phyloP scores from a whole-genome alignment of 2,888 invertebrate genomes.

The Heliconius sara region DNA sequence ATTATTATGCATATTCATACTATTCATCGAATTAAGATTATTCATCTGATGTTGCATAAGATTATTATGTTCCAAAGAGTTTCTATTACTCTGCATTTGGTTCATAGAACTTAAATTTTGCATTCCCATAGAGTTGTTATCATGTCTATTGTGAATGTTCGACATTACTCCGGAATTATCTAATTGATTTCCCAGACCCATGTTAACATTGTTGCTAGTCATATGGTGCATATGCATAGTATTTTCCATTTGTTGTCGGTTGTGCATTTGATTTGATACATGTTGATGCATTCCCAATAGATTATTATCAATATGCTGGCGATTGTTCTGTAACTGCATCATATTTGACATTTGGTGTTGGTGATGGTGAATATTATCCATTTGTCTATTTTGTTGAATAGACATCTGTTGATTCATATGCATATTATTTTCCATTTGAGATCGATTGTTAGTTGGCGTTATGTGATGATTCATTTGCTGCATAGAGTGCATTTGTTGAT shows the following conservation, averaged over 20 bases:
- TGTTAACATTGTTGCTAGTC: slow-evolving; percentile 65
- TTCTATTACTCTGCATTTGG: slow-evolving; percentile 75
- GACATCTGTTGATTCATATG: slow-evolving; percentile 75
- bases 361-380: slow-evolving; percentile 74
- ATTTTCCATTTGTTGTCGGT: slow-evolving; percentile 74
- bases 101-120: slow-evolving; percentile 74
- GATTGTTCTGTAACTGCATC: slow-evolving; percentile 78
- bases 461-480: slow-evolving; percentile 78
- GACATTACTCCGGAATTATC: slow-evolving; percentile 68
- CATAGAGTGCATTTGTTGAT: slow-evolving; percentile 73
- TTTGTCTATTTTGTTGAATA: slow-evolving; percentile 74
- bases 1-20: slow-evolving; percentile 75
- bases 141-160: slow-evolving; percentile 75
- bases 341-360: slow-evolving; percentile 78
- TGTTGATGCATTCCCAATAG: slow-evolving; percentile 78
- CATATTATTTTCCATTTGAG: slow-evolving; percentile 73
- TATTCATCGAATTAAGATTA: slow-evolving; percentile 68
- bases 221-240: slow-evolving; percentile 79
- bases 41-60: slow-evolving; percentile 79
- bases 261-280: slow-evolving; percentile 76
- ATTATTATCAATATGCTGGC: slow-evolving; percentile 71
- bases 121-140: slow-evolving; percentile 70
- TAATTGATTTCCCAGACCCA: slow-evolving; percentile 71
- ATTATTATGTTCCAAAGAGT: slow-evolving; percentile 72
- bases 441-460: slow-evolving; percentile 60